Conservation (phyloP, 2,797 vertebrate genomes). For the Numenius phaeopus region DNA sequence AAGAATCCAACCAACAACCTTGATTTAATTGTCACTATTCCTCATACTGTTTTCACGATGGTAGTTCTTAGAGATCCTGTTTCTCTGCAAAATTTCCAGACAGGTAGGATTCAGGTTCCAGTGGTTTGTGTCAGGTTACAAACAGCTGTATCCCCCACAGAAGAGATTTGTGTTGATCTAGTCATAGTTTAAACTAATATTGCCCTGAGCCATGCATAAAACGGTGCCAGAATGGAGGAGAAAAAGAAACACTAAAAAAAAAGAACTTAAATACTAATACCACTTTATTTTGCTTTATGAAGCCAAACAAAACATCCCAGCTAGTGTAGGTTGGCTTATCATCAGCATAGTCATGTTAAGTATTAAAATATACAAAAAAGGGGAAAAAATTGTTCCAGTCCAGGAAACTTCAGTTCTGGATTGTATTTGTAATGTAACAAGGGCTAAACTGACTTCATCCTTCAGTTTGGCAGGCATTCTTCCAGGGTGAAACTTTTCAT, state of each 20-base stretch:
- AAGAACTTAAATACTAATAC: neutral
- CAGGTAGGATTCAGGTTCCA: neutral
- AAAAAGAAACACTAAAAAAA: neutral
- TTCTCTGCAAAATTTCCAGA: neutral
- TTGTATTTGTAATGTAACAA: neutral
- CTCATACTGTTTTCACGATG: neutral
- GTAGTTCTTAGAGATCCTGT: neutral
- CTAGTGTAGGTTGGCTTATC: constrained; percentile 43
- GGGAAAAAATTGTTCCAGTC: neutral
- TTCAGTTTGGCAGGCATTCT: constrained; percentile 6
- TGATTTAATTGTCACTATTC: neutral
- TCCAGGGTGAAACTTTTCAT: neutral
- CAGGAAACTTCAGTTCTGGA: constrained; percentile 39
- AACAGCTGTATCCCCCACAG: neutral
- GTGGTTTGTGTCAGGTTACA: neutral
- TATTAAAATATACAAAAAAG: constrained; percentile 36
- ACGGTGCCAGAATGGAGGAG: constrained; percentile 20
- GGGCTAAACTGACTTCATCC: constrained; percentile 19
- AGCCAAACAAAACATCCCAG: constrained; percentile 56
- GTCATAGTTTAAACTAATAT: constrained; percentile 39
- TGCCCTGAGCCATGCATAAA: neutral
- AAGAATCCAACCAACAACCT: neutral
- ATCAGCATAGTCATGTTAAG: constrained; percentile 35
- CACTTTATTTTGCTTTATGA: constrained; percentile 33
- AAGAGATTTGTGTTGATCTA: constrained; percentile 51